These are phyloP conservation scores for Phoxinus phoxinus DNA, from an alignment of 2,113 vertebrate species.

Conservation along the genomic window DNA sequence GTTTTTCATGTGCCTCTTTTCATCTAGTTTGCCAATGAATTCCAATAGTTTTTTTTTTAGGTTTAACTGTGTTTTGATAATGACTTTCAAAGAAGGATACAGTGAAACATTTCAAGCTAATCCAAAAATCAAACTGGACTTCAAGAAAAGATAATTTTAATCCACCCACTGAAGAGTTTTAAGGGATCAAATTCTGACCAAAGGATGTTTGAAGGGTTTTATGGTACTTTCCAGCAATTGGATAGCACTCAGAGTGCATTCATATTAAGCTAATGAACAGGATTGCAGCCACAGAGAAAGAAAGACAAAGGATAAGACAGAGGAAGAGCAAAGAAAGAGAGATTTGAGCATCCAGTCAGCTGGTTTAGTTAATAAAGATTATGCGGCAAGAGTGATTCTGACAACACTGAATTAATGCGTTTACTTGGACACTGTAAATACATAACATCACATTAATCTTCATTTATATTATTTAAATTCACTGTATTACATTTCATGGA, in stretches of 20 bases:
- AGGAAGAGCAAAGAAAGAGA: constrained; percentile 54
- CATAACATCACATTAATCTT: neutral
- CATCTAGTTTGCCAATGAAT: constrained; percentile 59
- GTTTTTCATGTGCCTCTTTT: constrained; percentile 54
- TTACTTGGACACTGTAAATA: neutral
- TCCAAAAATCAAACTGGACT: neutral
- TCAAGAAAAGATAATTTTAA: neutral
- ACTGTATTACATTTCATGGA: neutral
- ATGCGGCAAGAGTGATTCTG: neutral
- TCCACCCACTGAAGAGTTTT: constrained; percentile 19
- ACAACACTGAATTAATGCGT: neutral
- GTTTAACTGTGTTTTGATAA: neutral
- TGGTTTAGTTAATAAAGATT: neutral
- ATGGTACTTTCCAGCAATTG: constrained; percentile 25
- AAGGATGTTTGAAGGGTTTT: constrained; percentile 19
- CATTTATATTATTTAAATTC: neutral
- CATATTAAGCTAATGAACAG: constrained; percentile 10
- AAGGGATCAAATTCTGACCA: constrained; percentile 13
- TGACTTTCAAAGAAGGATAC: constrained; percentile 7
- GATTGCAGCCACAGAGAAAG: neutral
- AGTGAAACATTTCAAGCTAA: constrained; percentile 7
- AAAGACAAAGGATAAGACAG: constrained; percentile 57
- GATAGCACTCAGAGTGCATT: constrained; percentile 21
- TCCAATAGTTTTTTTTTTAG: neutral
- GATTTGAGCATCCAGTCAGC: constrained; percentile 67